Evolutionary conservation across 2,113 vertebrate species (phyloP).

Genomic region (Osmerus mordax): DNA sequence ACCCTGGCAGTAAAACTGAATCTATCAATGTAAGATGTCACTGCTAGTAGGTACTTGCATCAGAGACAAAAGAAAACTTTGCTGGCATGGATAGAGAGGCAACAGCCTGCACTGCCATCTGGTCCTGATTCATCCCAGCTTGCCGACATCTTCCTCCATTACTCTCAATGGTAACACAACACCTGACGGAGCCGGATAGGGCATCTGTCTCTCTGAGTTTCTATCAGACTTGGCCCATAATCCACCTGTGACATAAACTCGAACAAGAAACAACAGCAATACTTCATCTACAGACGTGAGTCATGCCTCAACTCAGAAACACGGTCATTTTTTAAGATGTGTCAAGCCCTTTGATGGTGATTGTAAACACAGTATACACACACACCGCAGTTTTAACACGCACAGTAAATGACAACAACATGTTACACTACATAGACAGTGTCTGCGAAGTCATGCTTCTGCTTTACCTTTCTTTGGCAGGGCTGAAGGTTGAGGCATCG

Average conservation of each 20-base stretch:
- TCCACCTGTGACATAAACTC: constrained; percentile 25
- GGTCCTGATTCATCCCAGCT: constrained; percentile 57
- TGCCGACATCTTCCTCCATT: constrained; percentile 45
- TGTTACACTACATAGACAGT: too few relatives aligned
- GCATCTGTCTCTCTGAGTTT: constrained; percentile 45
- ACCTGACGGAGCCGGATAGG: constrained; percentile 45
- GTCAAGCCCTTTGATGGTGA: background rate
- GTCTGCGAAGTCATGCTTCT: background rate
- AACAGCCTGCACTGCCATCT: constrained; percentile 58
- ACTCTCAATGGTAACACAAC: constrained; percentile 49
- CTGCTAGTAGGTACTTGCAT: constrained; percentile 20
- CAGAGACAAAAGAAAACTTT: constrained; percentile 42
- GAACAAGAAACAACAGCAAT: constrained; percentile 14
- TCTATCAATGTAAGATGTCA: constrained; percentile 31
- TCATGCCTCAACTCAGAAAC: too few relatives aligned
- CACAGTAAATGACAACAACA: too few relatives aligned
- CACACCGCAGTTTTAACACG: too few relatives aligned
- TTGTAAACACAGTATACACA: too few relatives aligned
- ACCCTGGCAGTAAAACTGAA: constrained; percentile 14
- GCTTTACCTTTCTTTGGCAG: constrained; percentile 74
- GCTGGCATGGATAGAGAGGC: constrained; percentile 41
- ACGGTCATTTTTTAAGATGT: background rate
- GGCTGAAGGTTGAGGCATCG: constrained; percentile 65
- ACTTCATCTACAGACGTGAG: background rate
- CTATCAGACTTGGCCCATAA: constrained; percentile 37